These are phyloP conservation scores for Pitta sordida DNA, from an alignment of 2,113 vertebrate genomes.

Conservation along the genomic window DNA sequence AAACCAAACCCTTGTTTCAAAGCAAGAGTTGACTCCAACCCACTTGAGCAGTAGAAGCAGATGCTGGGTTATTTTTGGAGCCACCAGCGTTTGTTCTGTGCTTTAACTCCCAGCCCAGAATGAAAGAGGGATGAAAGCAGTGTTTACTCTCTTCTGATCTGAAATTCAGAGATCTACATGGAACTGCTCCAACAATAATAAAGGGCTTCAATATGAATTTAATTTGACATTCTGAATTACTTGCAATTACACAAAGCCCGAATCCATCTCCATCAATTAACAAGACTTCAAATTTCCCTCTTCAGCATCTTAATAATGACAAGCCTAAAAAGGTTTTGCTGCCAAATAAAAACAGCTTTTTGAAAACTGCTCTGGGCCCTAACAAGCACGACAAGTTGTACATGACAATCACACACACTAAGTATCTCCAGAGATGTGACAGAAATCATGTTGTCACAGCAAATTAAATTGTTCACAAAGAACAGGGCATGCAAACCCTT, in stretches of 20 bases:
- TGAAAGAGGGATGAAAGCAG: background rate
- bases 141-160: background rate
- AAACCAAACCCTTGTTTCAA: background rate
- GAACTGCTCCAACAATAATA: conserved; percentile 3
- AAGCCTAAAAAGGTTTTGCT: background rate
- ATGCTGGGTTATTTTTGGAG: conserved; percentile 35
- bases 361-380: background rate
- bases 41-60: background rate
- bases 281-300: background rate
- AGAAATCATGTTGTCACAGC: background rate
- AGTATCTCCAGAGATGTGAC: background rate
- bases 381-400: background rate
- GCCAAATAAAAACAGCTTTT: background rate
- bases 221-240: background rate
- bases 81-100: background rate
- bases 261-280: background rate
- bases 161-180: background rate
- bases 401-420: background rate
- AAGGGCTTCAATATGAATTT: background rate
- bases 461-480: background rate
- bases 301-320: background rate
- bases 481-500: background rate
- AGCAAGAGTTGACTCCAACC: background rate
- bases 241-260: background rate
- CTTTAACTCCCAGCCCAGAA: background rate